Evolutionary conservation across 2,888 invertebrate genomes (phyloP), one percentile per base, ranked within the genome.

Genomic region (Drosophila atripex): DNA sequence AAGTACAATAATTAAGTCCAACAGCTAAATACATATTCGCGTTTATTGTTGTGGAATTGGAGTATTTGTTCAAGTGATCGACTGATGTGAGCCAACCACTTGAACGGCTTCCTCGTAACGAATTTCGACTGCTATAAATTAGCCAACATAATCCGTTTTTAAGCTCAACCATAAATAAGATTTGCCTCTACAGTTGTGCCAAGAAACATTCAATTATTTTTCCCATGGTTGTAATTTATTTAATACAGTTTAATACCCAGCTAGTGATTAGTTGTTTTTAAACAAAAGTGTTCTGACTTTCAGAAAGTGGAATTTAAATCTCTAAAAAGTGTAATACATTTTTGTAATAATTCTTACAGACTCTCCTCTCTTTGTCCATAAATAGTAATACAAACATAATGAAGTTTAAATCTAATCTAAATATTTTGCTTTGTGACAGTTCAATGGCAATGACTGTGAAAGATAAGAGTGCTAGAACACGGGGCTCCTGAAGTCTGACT

Each of bases 401-500:
- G 46, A 28, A n/a, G 21, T 35, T 25, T 49, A 65, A 65, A 64
- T 65, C 69, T 68, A 39, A 57, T 68, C 58, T 18, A 21, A n/a
- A 51, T 28, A 32, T 45, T 39, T 41, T 51, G 28, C 28, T 51
- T 69, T 69, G 30, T 69, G 58, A 69, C 58, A 58, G 69, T 69
- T 68, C 69, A 58, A 68, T 68, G 68, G 46, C 58, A 68, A 58
- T 46, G 58, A 35, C 28, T 35, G n/a, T 25, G 43, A 64, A 21
- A 64, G 63, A 57, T 47, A 66, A 66, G 41, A 46, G 28, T 23
- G 21, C 4, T 2, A 21, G 21, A 3, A 3, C 1, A 21, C 21
- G 2, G 21, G 21, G 3, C 21, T 21, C 21, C 8, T 8, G 25
- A 25, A 2, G 28, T 28, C 28, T 28, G 28, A 28, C 28, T 23